Evolutionary conservation across 1,140 invertebrate genomes (phyloP).

Genomic region (Berghia stephanieae): DNA sequence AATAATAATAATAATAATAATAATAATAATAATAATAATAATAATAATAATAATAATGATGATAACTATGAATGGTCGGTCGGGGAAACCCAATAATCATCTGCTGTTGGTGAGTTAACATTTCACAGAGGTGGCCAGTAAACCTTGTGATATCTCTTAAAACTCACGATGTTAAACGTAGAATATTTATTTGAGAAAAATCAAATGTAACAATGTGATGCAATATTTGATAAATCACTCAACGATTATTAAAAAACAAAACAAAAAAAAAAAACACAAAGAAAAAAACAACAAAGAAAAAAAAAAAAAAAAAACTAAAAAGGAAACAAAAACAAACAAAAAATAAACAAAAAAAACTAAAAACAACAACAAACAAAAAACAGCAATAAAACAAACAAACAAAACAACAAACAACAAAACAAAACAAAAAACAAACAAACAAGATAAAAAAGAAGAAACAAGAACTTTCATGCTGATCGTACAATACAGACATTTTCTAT

Average conservation of each 20-base stretch:
- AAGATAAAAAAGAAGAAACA: too few species aligned
- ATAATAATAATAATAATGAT: background rate
- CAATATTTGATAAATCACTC: too few species aligned
- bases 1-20: constrained; percentile 18
- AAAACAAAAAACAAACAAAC: background rate
- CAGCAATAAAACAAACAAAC: constrained; percentile 2
- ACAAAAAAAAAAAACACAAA: background rate
- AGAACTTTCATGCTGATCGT: too few species aligned
- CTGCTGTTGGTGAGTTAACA: too few species aligned
- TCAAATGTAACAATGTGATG: too few species aligned
- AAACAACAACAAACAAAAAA: constrained; percentile 5
- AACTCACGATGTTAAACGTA: too few species aligned
- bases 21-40: constrained; percentile 14
- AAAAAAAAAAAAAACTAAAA: background rate
- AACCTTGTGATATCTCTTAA: too few species aligned
- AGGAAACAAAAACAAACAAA: background rate
- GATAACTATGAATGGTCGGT: background rate
- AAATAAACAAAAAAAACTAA: background rate
- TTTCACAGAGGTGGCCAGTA: too few species aligned
- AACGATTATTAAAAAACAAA: too few species aligned
- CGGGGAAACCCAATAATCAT: too few species aligned
- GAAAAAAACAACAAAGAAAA: background rate
- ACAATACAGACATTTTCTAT: too few species aligned
- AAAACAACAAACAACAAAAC: constrained; percentile 20
- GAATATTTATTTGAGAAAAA: too few species aligned